Conservation (phyloP, 2,797 vertebrate species). For the Mus minutoides region DNA sequence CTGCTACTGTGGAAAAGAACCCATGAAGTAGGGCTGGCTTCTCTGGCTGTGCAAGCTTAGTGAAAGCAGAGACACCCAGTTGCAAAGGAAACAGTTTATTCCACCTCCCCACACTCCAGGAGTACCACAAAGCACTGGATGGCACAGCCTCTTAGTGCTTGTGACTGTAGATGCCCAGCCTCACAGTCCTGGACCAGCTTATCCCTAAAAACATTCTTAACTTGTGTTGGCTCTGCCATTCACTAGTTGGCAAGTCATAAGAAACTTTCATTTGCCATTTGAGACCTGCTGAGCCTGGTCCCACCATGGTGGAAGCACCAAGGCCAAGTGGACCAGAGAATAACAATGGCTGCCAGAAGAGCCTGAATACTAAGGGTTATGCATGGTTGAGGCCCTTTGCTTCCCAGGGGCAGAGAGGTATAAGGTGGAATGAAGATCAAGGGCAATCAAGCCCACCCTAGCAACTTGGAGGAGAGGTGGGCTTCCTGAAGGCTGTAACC, state of each 20-base stretch:
- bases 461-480: neutral
- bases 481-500: neutral
- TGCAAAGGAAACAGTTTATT: rapidly evolving
- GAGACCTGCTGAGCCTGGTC: neutral
- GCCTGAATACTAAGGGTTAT: neutral
- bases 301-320: rapidly evolving
- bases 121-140: rapidly evolving
- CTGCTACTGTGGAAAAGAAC: neutral
- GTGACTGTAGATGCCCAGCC: rapidly evolving
- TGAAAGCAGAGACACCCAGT: rapidly evolving
- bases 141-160: rapidly evolving
- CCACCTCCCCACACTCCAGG: rapidly evolving
- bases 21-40: rapidly evolving
- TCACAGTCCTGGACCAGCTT: neutral
- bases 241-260: too few relatives aligned
- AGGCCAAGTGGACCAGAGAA: too few relatives aligned
- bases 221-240: rapidly evolving
- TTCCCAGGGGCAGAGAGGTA: neutral
- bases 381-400: neutral
- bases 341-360: neutral
- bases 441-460: rapidly evolving
- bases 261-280: neutral
- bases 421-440: rapidly evolving
- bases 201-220: too few relatives aligned
- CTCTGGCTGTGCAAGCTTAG: too few relatives aligned